A percentile compares a stretch with the other conserved stretches of the same genome.
Conservation (phyloP, 2,797 vertebrate genomes). For the Ptychobarbus kaznakovi region DNA sequence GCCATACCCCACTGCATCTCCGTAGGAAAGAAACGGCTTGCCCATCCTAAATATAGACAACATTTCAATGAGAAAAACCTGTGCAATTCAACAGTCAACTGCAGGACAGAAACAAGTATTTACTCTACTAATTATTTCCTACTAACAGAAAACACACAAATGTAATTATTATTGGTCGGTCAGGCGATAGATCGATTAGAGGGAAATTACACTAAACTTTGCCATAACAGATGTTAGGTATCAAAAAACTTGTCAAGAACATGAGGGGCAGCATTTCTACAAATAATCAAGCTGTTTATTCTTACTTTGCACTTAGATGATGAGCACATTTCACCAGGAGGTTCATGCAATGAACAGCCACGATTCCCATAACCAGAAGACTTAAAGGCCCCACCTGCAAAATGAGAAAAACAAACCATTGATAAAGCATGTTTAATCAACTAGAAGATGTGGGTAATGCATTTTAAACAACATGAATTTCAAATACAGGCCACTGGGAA, state of each 20-base stretch:
- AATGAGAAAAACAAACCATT: background rate
- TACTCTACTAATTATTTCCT: too few species aligned
- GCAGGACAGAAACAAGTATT: background rate
- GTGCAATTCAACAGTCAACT: background rate
- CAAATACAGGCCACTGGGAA: background rate
- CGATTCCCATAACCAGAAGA: conserved; percentile 87
- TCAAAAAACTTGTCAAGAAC: background rate
- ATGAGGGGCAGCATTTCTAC: background rate
- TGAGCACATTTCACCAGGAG: conserved; percentile 91
- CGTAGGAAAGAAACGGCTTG: conserved; percentile 89
- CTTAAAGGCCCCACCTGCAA: conserved; percentile 90
- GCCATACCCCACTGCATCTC: conserved; percentile 84
- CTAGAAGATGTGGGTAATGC: background rate
- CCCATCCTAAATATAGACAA: conserved; percentile 77
- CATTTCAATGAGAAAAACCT: background rate
- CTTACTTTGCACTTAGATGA: conserved; percentile 92
- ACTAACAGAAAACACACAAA: background rate
- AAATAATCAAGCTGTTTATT: background rate
- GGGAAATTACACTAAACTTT: background rate
- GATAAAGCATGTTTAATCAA: background rate
- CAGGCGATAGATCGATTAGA: background rate
- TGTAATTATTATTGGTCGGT: too few species aligned
- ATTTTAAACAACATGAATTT: background rate
- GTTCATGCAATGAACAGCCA: conserved; percentile 94
- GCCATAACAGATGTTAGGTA: background rate